These are phyloP conservation scores for Agrotis clavis DNA, from an alignment of 2,888 invertebrate species.

Conservation along the genomic window DNA sequence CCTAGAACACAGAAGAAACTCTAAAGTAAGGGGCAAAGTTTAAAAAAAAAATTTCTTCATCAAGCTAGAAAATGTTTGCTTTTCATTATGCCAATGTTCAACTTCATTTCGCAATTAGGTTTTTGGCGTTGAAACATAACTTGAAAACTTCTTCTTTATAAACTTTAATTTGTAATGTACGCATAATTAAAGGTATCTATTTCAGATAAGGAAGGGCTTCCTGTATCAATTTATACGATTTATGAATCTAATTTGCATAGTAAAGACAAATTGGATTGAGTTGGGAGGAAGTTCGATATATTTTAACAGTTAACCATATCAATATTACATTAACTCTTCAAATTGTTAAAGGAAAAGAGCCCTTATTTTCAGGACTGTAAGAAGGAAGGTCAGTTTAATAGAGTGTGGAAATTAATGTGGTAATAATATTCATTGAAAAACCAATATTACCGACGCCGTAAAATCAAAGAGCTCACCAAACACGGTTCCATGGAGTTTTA, in stretches of 20 bases:
- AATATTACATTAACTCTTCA: neutral
- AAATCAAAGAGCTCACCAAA: conserved; percentile 47
- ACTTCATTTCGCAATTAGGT: neutral
- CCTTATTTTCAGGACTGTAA: conserved; percentile 11
- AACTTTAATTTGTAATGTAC: conserved; percentile 8
- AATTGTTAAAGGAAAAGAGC: neutral
- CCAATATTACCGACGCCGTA: conserved; percentile 56
- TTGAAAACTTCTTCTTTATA: neutral
- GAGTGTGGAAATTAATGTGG: neutral
- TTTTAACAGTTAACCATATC: conserved; percentile 28
- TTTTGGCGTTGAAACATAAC: neutral
- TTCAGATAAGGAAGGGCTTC: conserved; percentile 46
- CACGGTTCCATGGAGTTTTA: conserved; percentile 45
- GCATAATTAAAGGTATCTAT: conserved; percentile 37
- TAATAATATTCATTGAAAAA: conserved; percentile 53
- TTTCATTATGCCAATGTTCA: no score
- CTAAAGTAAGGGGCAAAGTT: no score
- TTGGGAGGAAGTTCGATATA: conserved; percentile 56
- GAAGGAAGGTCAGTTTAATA: rapidly evolving
- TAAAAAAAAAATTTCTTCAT: no score
- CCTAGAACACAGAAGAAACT: no score
- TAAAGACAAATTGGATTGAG: conserved; percentile 60
- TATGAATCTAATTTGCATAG: conserved; percentile 49
- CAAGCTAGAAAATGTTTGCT: no score
- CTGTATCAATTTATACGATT: conserved; percentile 50